A percentile compares a stretch with the other conserved stretches of the same genome.
Evolutionary conservation across 1,140 invertebrate genomes (phyloP).

Genomic region (Acarapis woodi): DNA sequence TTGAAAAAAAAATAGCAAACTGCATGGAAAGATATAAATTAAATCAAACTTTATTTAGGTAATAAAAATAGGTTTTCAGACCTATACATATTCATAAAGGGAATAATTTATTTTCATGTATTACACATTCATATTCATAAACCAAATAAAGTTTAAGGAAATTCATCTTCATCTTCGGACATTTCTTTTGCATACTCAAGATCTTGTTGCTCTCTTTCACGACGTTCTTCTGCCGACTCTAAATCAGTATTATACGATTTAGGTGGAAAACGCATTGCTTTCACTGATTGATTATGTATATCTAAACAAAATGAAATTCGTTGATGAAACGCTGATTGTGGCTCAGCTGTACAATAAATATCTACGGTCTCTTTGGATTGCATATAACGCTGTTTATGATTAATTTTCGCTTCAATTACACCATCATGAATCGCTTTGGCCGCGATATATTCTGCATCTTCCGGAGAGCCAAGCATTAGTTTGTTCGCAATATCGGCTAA

Average conservation of each 20-base stretch:
- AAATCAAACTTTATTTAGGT: no score
- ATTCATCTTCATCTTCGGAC: constrained; percentile 68
- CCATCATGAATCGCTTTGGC: constrained; percentile 97
- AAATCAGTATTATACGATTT: constrained; percentile 95
- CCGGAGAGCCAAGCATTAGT: constrained; percentile 64
- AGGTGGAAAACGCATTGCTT: constrained; percentile 92
- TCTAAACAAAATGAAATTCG: constrained; percentile 91
- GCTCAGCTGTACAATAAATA: constrained; percentile 87
- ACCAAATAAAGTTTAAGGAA: no score
- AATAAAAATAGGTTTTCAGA: no score
- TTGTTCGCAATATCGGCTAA: constrained; percentile 78
- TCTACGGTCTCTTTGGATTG: constrained; percentile 87
- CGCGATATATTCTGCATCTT: constrained; percentile 96
- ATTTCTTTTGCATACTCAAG: constrained; percentile 93
- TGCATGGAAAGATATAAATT: no score
- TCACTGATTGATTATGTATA: constrained; percentile 70
- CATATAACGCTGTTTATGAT: constrained; percentile 84
- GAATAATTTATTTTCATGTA: no score
- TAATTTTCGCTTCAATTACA: constrained; percentile 86
- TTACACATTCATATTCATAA: no score
- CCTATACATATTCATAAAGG: no score
- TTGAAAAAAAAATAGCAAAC: no score
- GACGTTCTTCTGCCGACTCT: constrained; percentile 75
- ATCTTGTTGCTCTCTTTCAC: constrained; percentile 87
- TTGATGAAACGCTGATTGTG: constrained; percentile 85